Conservation (phyloP, 2,797 vertebrate genomes). For the Molossus molossus region DNA sequence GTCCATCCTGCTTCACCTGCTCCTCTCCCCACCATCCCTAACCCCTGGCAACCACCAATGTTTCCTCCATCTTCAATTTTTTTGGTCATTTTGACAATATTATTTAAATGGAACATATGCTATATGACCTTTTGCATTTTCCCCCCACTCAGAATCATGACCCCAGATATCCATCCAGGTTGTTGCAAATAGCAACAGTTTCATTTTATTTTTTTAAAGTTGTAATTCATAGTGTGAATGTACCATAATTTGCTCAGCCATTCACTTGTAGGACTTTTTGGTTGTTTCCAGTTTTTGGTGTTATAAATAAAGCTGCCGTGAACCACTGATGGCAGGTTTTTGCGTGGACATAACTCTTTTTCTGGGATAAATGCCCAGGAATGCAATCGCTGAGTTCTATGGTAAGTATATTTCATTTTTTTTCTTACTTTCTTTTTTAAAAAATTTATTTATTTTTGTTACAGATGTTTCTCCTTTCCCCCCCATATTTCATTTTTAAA, state of each 20-base stretch:
- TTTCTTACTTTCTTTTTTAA: no score
- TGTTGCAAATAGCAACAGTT: neutral
- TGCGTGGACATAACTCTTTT: neutral
- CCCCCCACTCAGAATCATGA: neutral
- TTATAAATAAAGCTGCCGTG: conserved; percentile 14
- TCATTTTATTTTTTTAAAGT: neutral
- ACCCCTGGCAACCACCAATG: neutral
- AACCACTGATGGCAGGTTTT: neutral
- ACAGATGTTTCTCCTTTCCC: no score
- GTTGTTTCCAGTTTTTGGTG: neutral
- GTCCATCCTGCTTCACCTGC: neutral
- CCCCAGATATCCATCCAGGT: neutral
- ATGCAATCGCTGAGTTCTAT: conserved; percentile 4
- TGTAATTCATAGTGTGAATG: neutral
- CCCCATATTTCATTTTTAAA: neutral
- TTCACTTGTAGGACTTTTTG: conserved; percentile 26
- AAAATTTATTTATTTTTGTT: no score
- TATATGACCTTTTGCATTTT: neutral
- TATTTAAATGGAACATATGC: neutral
- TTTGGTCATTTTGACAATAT: neutral
- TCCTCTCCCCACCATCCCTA: neutral
- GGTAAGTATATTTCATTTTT: conserved; percentile 7
- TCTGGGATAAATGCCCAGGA: conserved; percentile 2
- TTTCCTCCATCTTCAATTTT: neutral
- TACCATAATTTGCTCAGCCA: neutral